These are phyloP conservation scores for Stigmatopora nigra DNA, from an alignment of 2,113 vertebrate genomes.

Conservation along the genomic window DNA sequence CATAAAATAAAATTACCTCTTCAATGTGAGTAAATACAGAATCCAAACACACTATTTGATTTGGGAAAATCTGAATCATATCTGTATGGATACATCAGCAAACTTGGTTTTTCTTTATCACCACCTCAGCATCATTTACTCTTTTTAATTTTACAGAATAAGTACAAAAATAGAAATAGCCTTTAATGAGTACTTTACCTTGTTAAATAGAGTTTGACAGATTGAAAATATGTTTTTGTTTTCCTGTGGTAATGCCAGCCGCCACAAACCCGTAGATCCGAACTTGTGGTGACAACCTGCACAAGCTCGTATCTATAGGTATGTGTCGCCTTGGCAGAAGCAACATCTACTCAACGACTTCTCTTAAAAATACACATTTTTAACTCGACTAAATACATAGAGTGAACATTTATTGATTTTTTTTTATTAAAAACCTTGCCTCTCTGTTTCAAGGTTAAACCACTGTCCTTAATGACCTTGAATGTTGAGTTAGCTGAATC, in stretches of 20 bases:
- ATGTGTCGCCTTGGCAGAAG: slow-evolving; percentile 82
- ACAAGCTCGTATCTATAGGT: slow-evolving; percentile 99
- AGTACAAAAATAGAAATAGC: neutral
- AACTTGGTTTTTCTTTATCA: neutral
- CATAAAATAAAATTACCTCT: slow-evolving; percentile 22
- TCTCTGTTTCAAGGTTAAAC: slow-evolving; percentile 5
- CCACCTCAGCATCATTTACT: neutral
- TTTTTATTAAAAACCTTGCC: slow-evolving; percentile 9
- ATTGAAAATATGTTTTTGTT: slow-evolving; percentile 1
- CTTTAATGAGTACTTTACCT: neutral
- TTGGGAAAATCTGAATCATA: slow-evolving; percentile 1
- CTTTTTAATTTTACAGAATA: neutral
- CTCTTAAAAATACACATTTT: slow-evolving; percentile 7
- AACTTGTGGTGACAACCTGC: slow-evolving; percentile 90
- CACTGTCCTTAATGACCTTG: slow-evolving; percentile 5
- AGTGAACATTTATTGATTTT: neutral
- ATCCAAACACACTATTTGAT: slow-evolving; percentile 33
- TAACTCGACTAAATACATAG: neutral
- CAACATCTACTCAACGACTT: slow-evolving; percentile 35
- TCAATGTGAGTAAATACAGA: slow-evolving; percentile 26
- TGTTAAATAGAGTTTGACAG: slow-evolving; percentile 7
- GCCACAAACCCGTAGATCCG: slow-evolving; percentile 99
- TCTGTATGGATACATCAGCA: neutral
- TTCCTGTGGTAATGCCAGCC: slow-evolving; percentile 70
- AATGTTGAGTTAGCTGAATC: slow-evolving; percentile 9